phyloP scores from a whole-genome alignment of 2,888 invertebrate genomes.

The Gastrophysa polygoni region DNA sequence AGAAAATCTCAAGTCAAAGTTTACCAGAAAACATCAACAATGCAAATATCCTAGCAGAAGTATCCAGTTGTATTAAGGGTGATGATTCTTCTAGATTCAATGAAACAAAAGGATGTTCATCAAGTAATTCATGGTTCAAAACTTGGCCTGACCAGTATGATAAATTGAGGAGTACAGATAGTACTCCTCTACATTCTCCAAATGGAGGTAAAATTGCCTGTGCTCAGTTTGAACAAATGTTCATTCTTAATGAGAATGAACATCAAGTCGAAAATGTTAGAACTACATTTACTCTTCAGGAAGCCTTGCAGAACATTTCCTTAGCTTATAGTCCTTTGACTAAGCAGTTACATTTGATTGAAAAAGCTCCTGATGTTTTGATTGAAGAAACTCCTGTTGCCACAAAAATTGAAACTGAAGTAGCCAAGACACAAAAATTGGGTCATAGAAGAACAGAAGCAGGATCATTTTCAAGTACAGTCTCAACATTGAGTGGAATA shows the following conservation, averaged over 20 bases:
- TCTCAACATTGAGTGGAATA: constrained; percentile 72
- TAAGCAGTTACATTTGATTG: constrained; percentile 71
- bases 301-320: constrained; percentile 75
- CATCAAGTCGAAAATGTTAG: too few relatives aligned
- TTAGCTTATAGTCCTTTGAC: constrained; percentile 77
- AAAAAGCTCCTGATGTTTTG: constrained; percentile 49
- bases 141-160: constrained; percentile 61
- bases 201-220: constrained; percentile 31
- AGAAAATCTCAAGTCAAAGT: constrained; percentile 54
- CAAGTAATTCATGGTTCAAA: constrained; percentile 56
- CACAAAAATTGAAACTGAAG: constrained; percentile 26
- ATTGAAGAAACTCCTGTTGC: constrained; percentile 11
- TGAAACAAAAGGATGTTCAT: constrained; percentile 20
- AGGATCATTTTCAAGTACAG: constrained; percentile 71
- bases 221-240: constrained; percentile 41
- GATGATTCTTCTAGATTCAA: constrained; percentile 39
- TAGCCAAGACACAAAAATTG: constrained; percentile 39
- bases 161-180: constrained; percentile 50
- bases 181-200: constrained; percentile 37
- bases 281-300: constrained; percentile 65
- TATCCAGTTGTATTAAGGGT: neutral
- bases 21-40: constrained; percentile 55
- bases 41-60: constrained; percentile 35
- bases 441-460: constrained; percentile 64
- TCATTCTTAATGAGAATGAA: constrained; percentile 42